Conservation (phyloP, 2,888 invertebrate genomes). For the Ophonus ardosiacus region DNA sequence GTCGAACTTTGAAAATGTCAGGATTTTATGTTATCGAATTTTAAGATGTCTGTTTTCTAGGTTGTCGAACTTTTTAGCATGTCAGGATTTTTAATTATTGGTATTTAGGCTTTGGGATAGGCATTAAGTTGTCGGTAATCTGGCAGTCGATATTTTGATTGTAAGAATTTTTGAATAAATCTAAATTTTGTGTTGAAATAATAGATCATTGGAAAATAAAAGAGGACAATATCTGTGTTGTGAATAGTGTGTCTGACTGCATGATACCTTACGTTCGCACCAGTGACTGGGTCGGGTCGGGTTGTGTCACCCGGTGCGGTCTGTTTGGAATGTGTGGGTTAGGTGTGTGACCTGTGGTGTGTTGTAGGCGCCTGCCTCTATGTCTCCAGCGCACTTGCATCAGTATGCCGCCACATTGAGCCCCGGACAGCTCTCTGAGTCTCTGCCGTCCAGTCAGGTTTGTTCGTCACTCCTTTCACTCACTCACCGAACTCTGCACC, state of each 20-base stretch:
- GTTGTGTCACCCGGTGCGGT: slow-evolving; percentile 46
- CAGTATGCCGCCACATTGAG: slow-evolving; percentile 83
- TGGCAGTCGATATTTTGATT: too few relatives aligned
- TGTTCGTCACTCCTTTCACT: slow-evolving; percentile 68
- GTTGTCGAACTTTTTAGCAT: too few relatives aligned
- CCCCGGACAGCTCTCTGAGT: slow-evolving; percentile 84
- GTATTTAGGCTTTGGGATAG: too few relatives aligned
- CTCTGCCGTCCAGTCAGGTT: slow-evolving; percentile 90
- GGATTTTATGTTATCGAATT: too few relatives aligned
- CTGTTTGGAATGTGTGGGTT: slow-evolving; percentile 51
- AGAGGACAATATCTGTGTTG: neutral
- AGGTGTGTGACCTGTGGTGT: slow-evolving; percentile 71
- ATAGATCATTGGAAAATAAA: neutral
- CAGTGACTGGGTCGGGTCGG: slow-evolving; percentile 25
- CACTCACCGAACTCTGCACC: slow-evolving; percentile 54
- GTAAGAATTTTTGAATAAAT: neutral
- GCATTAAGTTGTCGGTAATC: too few relatives aligned
- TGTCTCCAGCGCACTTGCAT: slow-evolving; percentile 92
- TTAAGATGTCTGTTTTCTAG: too few relatives aligned
- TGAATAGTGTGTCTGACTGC: slow-evolving; percentile 19
- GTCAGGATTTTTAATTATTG: too few relatives aligned
- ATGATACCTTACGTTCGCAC: slow-evolving; percentile 24
- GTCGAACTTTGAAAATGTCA: too few relatives aligned
- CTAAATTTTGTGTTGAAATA: too few relatives aligned
- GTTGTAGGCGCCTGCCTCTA: slow-evolving; percentile 92